Evolutionary conservation across 2,797 vertebrate species (phyloP).

Genomic region (Megalops cyprinoides): DNA sequence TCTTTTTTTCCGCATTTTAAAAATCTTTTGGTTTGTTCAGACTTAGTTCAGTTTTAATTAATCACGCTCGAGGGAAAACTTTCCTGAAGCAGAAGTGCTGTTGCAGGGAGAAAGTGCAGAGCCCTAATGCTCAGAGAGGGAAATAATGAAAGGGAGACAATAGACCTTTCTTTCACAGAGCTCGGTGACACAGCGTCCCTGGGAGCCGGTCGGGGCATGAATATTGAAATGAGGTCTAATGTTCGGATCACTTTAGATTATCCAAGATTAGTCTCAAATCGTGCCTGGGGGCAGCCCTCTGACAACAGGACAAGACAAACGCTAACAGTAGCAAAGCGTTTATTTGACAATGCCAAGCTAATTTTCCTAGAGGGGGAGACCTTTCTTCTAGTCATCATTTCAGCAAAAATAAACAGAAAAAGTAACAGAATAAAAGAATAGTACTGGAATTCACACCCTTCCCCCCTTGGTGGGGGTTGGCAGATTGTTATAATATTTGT

Average conservation of each 20-base stretch:
- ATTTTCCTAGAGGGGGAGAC: neutral
- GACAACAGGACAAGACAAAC: neutral
- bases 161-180: constrained; percentile 5
- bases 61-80: neutral
- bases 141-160: constrained; percentile 9
- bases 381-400: constrained; percentile 25
- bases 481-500: constrained; percentile 18
- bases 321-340: neutral
- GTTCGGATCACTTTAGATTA: neutral
- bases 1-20: constrained; percentile 8
- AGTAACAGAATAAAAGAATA: neutral
- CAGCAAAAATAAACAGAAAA: constrained; percentile 10
- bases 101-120: neutral
- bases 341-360: neutral
- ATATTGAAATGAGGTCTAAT: constrained; percentile 4
- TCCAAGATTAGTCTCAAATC: neutral
- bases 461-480: neutral
- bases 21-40: neutral
- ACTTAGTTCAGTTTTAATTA: neutral
- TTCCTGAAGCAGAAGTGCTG: neutral
- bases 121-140: neutral
- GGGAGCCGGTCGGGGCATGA: neutral
- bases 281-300: neutral
- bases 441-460: neutral
- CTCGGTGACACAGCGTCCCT: neutral